Evolutionary conservation across 35 echinoderm and acorn worm species (phyloP).

Genomic region (Apostichopus japonicus): DNA sequence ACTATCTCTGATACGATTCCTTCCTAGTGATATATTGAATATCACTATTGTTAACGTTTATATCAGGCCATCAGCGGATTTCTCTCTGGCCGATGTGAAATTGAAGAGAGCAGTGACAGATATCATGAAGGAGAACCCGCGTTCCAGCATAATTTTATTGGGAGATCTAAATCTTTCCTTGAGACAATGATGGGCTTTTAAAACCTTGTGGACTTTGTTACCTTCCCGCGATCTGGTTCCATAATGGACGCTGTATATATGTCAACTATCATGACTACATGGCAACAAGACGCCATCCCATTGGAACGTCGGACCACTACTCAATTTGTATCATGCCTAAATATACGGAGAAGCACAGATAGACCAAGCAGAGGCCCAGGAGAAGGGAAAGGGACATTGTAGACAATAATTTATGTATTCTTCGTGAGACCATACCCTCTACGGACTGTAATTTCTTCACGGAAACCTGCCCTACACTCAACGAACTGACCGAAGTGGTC

Average conservation of each 20-base stretch:
- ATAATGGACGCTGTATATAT: too few relatives aligned
- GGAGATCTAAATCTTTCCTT: slow-evolving; percentile 26
- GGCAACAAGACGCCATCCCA: neutral
- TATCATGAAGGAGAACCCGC: too few relatives aligned
- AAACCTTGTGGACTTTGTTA: slow-evolving; percentile 17
- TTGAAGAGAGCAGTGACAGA: too few relatives aligned
- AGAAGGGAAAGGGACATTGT: neutral
- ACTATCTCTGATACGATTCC: neutral
- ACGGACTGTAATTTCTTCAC: too few relatives aligned
- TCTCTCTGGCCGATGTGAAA: too few relatives aligned
- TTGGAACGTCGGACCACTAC: neutral
- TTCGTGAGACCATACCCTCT: too few relatives aligned
- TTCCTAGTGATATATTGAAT: too few relatives aligned
- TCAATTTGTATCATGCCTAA: neutral
- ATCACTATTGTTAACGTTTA: slow-evolving; percentile 1
- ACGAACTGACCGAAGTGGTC: slow-evolving; percentile 20
- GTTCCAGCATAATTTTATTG: neutral
- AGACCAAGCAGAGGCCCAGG: neutral
- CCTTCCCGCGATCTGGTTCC: slow-evolving; percentile 28
- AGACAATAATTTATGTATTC: neutral
- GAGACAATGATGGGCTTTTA: slow-evolving; percentile 34
- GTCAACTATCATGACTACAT: neutral
- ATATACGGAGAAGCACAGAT: slow-evolving; percentile 7
- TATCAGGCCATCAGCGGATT: neutral
- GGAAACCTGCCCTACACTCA: neutral